Percentiles rank a stretch among this genome's conserved stretches.
These are phyloP conservation scores for Lepeophtheirus nordmannii DNA, from an alignment of 2,888 invertebrate genomes.

Conservation along the genomic window DNA sequence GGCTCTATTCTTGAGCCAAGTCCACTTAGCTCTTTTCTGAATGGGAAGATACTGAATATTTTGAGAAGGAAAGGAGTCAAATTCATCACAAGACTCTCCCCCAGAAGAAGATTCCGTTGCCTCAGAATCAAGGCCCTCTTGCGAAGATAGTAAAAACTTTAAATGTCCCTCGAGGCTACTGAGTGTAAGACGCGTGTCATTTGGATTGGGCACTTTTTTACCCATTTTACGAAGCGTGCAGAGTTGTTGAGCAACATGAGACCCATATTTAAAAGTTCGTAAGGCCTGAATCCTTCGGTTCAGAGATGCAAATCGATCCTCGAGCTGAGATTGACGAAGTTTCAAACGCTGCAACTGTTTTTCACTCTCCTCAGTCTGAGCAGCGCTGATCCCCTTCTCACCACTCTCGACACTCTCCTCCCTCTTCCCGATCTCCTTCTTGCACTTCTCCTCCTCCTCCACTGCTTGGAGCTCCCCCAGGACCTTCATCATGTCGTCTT, in stretches of 20 bases:
- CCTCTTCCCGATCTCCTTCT: not conserved
- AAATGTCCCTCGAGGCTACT: not conserved
- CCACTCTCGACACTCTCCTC: not conserved
- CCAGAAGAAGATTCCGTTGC: constrained; percentile 86
- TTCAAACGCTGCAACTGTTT: not conserved
- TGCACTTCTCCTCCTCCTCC: not conserved
- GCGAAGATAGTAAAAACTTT: constrained; percentile 31
- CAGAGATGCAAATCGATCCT: not conserved
- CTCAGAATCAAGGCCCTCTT: constrained; percentile 69
- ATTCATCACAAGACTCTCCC: constrained; percentile 82
- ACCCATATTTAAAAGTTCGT: not conserved
- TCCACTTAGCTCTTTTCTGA: constrained; percentile 35
- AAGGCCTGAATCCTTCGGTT: not conserved
- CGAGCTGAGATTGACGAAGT: not conserved
- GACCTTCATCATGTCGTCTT: not conserved
- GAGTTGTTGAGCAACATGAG: not conserved
- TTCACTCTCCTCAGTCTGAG: not conserved
- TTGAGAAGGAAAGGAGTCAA: constrained; percentile 32
- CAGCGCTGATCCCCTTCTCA: too few relatives aligned
- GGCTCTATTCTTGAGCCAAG: constrained; percentile 52
- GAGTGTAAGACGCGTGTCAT: not conserved
- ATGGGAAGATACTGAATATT: constrained; percentile 26
- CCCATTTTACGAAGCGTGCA: not conserved
- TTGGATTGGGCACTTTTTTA: not conserved
- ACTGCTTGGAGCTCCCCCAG: too few relatives aligned